Base-by-base conservation (phyloP, 2,113 vertebrate species). In the Oreochromis aureus region DNA sequence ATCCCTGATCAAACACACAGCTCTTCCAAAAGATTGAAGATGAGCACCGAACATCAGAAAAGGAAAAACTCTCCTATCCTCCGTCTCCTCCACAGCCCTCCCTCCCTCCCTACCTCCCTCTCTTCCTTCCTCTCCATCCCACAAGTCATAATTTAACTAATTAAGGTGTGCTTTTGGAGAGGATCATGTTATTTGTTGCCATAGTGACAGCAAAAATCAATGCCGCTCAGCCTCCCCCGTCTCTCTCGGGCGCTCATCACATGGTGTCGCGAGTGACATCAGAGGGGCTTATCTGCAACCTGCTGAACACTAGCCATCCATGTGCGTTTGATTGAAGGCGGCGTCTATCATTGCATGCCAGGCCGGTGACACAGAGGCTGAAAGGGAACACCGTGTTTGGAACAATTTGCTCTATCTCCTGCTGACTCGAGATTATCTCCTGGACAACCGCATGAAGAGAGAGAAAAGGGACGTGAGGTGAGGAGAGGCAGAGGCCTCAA, bases 161-260 rank as follows among this genome's bases (percentile, higher is more conserved):
- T 96, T 96, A 96, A 95, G 94, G 96, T 96, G 96, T 95, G 94
- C 94, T 96, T 95, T 95, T 93, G 90, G 92, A 95, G 95, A 94
- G 94, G 94, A 95, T 96, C 95, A 94, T 93, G 93, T 96, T 95
- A 97, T 96, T 95, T 95, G 96, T 96, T 96, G 92, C 95, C 93
- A 96, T 96, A 92, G 96, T 76, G 91, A 96, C 93, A 5, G 93
- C 84, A 90, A 92, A 95, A 96, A 95, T 96, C 95, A 95, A 95
- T 93, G 92, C 91, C 15, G 80, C 90, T 91, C 58, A 87, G 53
- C 84, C 87, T 76, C 54, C 58, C 58, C 80, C 22, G 86, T 56
- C 84, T 71, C 89, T 91, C 93, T 87, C 89, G 24, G 83, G 90
- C 58, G 89, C 93, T 93, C 89, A 93, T 94, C 94, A 91, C 91